phyloP scores from a whole-genome alignment of 2,113 vertebrate genomes.

The Siniperca chuatsi region DNA sequence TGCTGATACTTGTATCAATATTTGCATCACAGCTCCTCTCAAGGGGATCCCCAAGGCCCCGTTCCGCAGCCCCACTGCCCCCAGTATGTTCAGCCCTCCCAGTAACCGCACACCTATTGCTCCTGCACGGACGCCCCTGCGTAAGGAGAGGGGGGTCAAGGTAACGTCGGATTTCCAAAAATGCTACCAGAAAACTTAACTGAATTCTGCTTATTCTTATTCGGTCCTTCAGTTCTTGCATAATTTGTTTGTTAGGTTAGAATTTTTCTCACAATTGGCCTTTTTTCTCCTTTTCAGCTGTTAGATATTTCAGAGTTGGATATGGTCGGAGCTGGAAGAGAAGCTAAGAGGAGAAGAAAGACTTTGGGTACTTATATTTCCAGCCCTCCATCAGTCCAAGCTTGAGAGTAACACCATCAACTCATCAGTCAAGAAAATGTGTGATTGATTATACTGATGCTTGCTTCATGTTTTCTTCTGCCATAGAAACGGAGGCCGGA shows the following conservation, averaged over 20 bases:
- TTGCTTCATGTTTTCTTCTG: neutral
- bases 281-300: conserved; percentile 81
- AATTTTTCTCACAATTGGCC: neutral
- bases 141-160: conserved; percentile 97
- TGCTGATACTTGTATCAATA: neutral
- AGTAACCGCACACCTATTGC: conserved; percentile 95
- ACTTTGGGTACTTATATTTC: conserved; percentile 87
- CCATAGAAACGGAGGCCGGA: conserved; percentile 90
- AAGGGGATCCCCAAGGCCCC: conserved; percentile 98
- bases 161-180: conserved; percentile 71
- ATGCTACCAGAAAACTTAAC: neutral
- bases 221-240: neutral
- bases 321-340: conserved; percentile 93
- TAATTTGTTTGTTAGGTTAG: neutral
- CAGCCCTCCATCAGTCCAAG: neutral
- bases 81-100: conserved; percentile 95
- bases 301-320: conserved; percentile 95
- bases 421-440: neutral
- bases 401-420: too few species aligned
- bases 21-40: conserved; percentile 88
- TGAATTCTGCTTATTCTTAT: too few species aligned
- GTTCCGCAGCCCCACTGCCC: conserved; percentile 93
- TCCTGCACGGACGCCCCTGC: conserved; percentile 90
- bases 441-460: neutral
- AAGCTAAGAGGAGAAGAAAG: conserved; percentile 97